phyloP scores from a whole-genome alignment of 2,888 invertebrate species.

The Hirtodrosophila confusa region DNA sequence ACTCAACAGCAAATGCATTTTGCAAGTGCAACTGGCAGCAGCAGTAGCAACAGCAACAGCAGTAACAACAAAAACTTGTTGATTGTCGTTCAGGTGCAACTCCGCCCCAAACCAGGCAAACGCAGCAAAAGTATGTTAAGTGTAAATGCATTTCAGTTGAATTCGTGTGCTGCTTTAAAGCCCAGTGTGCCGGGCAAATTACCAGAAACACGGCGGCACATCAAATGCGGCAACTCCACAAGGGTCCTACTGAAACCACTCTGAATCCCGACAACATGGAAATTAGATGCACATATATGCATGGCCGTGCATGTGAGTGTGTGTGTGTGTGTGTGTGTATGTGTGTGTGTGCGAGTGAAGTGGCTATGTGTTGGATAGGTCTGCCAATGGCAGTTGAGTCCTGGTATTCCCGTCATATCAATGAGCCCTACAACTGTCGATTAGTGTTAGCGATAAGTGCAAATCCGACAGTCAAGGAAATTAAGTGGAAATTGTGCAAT shows the following conservation, averaged over 20 bases:
- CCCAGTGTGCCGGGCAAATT: conserved; percentile 33
- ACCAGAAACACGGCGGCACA: conserved; percentile 22
- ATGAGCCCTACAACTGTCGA: conserved; percentile 35
- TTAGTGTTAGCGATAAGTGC: conserved; percentile 32
- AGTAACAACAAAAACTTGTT: conserved; percentile 62
- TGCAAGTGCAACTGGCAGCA: conserved; percentile 33
- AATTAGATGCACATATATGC: conserved; percentile 32
- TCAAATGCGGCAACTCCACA: conserved; percentile 18
- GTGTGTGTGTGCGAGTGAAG: conserved; percentile 16
- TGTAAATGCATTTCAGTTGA: conserved; percentile 50
- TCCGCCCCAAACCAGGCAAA: conserved; percentile 16
- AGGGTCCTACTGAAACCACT: conserved; percentile 15
- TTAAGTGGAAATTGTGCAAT: conserved; percentile 34
- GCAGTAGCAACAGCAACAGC: conserved; percentile 1
- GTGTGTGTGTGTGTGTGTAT: background rate
- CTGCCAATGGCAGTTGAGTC: conserved; percentile 30
- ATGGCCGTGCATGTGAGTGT: conserved; percentile 2
- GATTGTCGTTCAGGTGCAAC: conserved; percentile 59
- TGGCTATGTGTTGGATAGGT: conserved; percentile 26
- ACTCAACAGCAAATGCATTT: conserved; percentile 63
- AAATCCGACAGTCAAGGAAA: conserved; percentile 44
- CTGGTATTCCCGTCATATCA: conserved; percentile 26
- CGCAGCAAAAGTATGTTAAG: conserved; percentile 57
- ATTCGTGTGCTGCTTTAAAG: conserved; percentile 45
- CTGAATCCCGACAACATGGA: conserved; percentile 38